Percentiles rank a stretch among this genome's conserved stretches.
These are phyloP conservation scores for Chloroclystis v-ata DNA, from an alignment of 2,888 invertebrate species.

Conservation along the genomic window DNA sequence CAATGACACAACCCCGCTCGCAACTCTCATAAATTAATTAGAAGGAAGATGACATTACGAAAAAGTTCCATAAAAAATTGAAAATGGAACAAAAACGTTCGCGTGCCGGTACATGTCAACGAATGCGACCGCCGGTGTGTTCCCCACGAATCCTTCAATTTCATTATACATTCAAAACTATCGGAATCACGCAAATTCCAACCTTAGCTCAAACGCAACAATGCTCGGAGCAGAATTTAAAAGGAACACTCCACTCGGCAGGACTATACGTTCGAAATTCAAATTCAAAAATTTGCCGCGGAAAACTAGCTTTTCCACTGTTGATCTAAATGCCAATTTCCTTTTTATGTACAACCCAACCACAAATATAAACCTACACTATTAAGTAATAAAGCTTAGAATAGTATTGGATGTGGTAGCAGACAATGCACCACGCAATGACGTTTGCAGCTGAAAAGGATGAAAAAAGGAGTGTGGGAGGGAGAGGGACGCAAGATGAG, in stretches of 20 bases:
- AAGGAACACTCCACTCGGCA: constrained; percentile 32
- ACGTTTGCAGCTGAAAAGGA: constrained; percentile 65
- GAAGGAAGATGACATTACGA: constrained; percentile 51
- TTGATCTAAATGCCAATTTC: constrained; percentile 74
- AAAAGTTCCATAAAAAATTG: constrained; percentile 51
- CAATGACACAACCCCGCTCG: constrained; percentile 22
- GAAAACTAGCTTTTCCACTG: constrained; percentile 75
- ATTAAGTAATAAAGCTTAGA: constrained; percentile 34
- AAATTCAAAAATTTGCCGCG: constrained; percentile 69
- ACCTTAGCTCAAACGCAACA: constrained; percentile 34
- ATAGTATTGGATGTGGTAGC: constrained; percentile 33
- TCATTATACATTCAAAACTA: constrained; percentile 34
- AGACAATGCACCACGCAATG: constrained; percentile 77
- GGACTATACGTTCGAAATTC: constrained; percentile 54
- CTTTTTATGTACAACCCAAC: constrained; percentile 44
- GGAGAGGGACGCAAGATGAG: constrained; percentile 43
- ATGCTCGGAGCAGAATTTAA: neutral
- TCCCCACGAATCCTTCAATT: constrained; percentile 48
- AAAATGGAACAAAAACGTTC: constrained; percentile 67
- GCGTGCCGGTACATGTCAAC: constrained; percentile 71
- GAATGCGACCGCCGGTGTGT: constrained; percentile 63
- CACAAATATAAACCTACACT: constrained; percentile 40
- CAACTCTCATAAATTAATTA: constrained; percentile 29
- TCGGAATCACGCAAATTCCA: constrained; percentile 26
- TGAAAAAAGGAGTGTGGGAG: constrained; percentile 34